Base-by-base conservation (phyloP, 2,113 vertebrate species). In the Mionectes macconnelli region DNA sequence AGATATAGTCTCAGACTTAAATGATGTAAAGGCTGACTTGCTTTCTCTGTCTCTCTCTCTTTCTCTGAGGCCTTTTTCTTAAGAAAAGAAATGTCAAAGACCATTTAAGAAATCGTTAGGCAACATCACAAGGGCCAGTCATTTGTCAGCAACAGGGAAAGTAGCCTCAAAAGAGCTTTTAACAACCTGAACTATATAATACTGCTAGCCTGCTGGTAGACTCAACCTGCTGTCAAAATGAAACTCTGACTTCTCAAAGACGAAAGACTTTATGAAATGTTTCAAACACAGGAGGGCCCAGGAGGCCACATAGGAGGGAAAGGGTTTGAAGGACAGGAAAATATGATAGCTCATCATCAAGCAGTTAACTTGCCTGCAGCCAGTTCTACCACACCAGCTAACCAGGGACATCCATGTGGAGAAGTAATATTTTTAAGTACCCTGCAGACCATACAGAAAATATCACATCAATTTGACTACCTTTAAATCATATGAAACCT, bases 71-170 rank as follows among this genome's bases (percentile, higher is more conserved):
- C 16, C 4, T 1, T 14, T 33, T 84, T 82, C 80, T 62, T 35
- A 81, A 50, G 7, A 87, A 42, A 23, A 91, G n/a, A 35, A 91
- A 22, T 25, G 49, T 27, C 21, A 45, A 53, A 83, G 23, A 73
- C 13, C 39, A 33, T 56, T 84, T 45, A 74, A 81, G 25, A 69
- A 89, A 50, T 33, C 11, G 4, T 47, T 35, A 52, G 44, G 21
- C 14, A 47, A 80, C 0, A 0, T 35, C 3, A 0, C n/a, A 66
- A 15, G 12, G 17, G 39, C 33, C 74, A 79, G 42, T 42, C 39
- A 49, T 55, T 68, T 76, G 17, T 19, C 3, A 6, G 60, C 82
- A 75, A 62, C 0, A 55, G 60, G 22, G 14, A 82, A n/a, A 68
- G 39, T 1, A 73, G 18, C 44, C 63, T 64, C 75, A 37, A 20